Evolutionary conservation across 2,888 invertebrate species (phyloP).

Genomic region (Daptonema setosum): DNA sequence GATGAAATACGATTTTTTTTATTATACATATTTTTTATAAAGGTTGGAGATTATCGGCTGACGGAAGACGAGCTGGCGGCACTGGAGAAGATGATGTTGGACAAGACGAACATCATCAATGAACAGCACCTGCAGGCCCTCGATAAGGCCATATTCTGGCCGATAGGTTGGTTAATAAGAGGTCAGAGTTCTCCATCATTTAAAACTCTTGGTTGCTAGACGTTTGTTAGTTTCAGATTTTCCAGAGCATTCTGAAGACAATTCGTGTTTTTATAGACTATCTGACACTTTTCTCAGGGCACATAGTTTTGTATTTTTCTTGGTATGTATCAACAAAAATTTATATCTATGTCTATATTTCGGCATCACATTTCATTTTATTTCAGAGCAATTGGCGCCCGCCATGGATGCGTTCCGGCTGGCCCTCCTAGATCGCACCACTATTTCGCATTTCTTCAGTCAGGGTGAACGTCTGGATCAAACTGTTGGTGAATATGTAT

Average conservation of each 20-base stretch:
- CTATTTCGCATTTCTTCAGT: constrained; percentile 38
- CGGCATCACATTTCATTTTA: neutral
- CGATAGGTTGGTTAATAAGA: constrained; percentile 40
- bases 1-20: too few relatives aligned
- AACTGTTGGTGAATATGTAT: neutral
- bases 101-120: constrained; percentile 39
- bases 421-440: constrained; percentile 48
- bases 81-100: neutral
- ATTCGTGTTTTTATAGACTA: too few relatives aligned
- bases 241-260: too few relatives aligned
- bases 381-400: constrained; percentile 54
- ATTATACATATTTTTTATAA: too few relatives aligned
- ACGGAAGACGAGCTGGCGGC: neutral
- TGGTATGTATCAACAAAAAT: too few relatives aligned
- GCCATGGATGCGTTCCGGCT: constrained; percentile 64
- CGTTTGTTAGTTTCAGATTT: too few relatives aligned
- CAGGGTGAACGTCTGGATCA: constrained; percentile 9
- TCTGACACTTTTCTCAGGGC: too few relatives aligned
- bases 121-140: constrained; percentile 40
- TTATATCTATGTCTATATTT: neutral
- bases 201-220: too few relatives aligned
- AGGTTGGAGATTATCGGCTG: neutral
- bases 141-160: constrained; percentile 47
- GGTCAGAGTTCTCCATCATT: too few relatives aligned
- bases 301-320: too few relatives aligned